Percentiles rank a stretch among this genome's conserved stretches.
Conservation (phyloP, 2,113 vertebrate genomes). For the Nettapus auritus region DNA sequence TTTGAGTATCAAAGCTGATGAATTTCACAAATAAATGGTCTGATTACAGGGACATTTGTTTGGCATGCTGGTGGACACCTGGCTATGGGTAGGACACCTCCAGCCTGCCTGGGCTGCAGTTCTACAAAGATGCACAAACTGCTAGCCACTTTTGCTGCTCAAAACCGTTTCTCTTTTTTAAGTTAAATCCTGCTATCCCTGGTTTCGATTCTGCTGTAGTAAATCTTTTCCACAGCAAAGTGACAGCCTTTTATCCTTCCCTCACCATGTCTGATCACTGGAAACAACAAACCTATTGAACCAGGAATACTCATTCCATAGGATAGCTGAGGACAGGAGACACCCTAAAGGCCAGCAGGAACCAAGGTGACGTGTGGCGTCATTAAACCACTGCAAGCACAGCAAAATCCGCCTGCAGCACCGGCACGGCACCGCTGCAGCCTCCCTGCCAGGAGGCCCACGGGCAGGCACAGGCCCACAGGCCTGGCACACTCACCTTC, state of each 20-base stretch:
- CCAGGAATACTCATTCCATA: neutral
- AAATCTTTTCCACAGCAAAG: neutral
- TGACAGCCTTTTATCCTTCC: neutral
- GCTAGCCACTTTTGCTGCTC: neutral
- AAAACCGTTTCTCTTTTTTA: neutral
- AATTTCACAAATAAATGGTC: neutral
- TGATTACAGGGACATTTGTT: neutral
- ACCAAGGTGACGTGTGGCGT: neutral
- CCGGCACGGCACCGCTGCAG: too few species aligned
- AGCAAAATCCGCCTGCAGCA: neutral
- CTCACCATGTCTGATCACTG: neutral
- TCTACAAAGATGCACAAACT: neutral
- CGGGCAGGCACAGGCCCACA: neutral
- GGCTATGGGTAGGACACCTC: accelerated
- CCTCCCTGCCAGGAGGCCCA: neutral
- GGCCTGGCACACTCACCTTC: neutral
- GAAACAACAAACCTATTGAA: neutral
- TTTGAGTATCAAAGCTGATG: neutral
- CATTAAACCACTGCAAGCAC: neutral
- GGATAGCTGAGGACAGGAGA: neutral
- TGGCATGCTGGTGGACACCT: accelerated
- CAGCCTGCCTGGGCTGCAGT: neutral
- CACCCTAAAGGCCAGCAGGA: neutral
- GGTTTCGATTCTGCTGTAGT: neutral
- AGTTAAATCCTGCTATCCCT: neutral